Conservation (phyloP, 1,140 invertebrate genomes). For the Drosophila elegans region DNA sequence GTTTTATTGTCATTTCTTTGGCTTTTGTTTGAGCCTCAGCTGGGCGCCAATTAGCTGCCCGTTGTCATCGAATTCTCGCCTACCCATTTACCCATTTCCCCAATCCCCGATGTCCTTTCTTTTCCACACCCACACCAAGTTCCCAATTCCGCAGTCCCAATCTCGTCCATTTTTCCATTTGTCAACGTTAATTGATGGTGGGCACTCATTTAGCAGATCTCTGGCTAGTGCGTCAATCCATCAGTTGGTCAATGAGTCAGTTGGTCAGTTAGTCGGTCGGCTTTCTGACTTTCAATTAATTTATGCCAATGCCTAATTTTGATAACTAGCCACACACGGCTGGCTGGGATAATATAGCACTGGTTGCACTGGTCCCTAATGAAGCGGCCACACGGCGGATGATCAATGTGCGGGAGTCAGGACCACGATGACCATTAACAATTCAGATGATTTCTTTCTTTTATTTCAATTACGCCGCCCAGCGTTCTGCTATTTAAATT, state of each 20-base stretch:
- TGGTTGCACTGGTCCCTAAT: slow-evolving; percentile 53
- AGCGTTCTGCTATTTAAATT: slow-evolving; percentile 14
- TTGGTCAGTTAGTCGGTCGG: slow-evolving; percentile 25
- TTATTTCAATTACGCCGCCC: slow-evolving; percentile 14
- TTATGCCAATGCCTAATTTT: slow-evolving; percentile 72
- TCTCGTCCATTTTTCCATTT: slow-evolving; percentile 57
- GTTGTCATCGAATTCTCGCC: slow-evolving; percentile 50
- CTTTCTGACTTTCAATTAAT: slow-evolving; percentile 60
- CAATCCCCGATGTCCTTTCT: slow-evolving; percentile 5
- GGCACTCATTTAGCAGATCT: slow-evolving; percentile 64
- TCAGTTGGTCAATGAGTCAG: slow-evolving; percentile 31
- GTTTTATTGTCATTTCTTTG: slow-evolving; percentile 77
- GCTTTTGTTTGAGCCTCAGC: slow-evolving; percentile 70
- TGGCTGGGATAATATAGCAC: slow-evolving; percentile 21
- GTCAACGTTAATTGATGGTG: slow-evolving; percentile 77
- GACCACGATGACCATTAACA: slow-evolving; percentile 22
- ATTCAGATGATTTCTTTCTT: slow-evolving; percentile 22
- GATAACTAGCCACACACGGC: slow-evolving; percentile 51
- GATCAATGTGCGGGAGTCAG: slow-evolving; percentile 16
- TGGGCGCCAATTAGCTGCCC: slow-evolving; percentile 69
- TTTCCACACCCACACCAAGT: background rate
- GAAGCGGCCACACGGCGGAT: slow-evolving; percentile 57
- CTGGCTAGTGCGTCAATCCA: slow-evolving; percentile 36
- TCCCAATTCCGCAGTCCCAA: slow-evolving; percentile 8
- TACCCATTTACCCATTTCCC: slow-evolving; percentile 1